Percentiles rank a stretch among this genome's conserved stretches.
Evolutionary conservation across 1,140 invertebrate species (phyloP).

Genomic region (Temnothorax curvispinosus): DNA sequence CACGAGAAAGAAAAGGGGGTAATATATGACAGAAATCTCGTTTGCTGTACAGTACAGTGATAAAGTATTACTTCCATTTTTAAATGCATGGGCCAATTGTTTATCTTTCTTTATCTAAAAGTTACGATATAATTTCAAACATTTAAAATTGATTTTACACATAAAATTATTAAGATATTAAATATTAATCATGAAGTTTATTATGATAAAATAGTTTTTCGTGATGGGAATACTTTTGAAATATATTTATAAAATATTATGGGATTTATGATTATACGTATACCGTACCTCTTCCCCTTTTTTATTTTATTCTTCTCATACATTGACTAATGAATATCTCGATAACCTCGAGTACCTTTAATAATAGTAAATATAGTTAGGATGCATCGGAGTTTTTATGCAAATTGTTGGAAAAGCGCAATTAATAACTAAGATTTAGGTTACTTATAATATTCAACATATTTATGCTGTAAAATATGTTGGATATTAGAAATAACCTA

Average conservation of each 20-base stretch:
- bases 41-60: background rate
- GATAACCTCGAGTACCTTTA: background rate
- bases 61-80: background rate
- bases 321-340: background rate
- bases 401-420: too few species aligned
- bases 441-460: too few species aligned
- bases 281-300: background rate
- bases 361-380: background rate
- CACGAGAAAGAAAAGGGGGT: background rate
- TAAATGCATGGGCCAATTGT: background rate
- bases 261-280: background rate
- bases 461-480: too few species aligned
- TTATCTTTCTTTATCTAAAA: background rate
- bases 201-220: background rate
- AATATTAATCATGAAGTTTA: background rate
- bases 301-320: background rate
- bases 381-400: too few species aligned
- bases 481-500: too few species aligned
- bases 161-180: background rate
- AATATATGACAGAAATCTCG: background rate
- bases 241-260: background rate
- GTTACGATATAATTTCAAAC: background rate
- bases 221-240: background rate
- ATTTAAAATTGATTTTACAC: background rate
- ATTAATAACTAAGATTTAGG: too few species aligned